phyloP scores from a whole-genome alignment of 2,113 vertebrate species.

The Sinocyclocheilus grahami region DNA sequence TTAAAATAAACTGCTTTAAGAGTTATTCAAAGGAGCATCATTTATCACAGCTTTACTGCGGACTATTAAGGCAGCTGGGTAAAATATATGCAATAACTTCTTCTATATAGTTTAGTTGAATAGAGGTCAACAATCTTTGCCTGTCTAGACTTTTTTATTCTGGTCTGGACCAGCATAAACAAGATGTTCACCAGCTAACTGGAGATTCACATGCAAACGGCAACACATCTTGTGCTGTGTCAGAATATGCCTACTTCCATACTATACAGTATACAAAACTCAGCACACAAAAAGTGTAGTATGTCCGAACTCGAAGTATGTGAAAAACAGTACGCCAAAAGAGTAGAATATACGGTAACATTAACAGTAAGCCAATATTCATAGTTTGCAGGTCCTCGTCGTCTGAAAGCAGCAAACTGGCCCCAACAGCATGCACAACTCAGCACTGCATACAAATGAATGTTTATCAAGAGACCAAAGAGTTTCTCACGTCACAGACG shows the following conservation, averaged over 20 bases:
- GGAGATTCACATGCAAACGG: too few relatives aligned
- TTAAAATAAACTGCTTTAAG: constrained; percentile 13
- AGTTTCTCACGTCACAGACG: constrained; percentile 7
- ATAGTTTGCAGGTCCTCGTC: constrained; percentile 22
- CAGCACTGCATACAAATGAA: constrained; percentile 46
- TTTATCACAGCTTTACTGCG: not conserved
- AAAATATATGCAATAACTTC: not conserved
- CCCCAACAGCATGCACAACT: constrained; percentile 33
- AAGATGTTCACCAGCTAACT: too few relatives aligned
- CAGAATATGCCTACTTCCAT: too few relatives aligned
- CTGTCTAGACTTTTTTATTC: not conserved
- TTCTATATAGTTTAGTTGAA: not conserved
- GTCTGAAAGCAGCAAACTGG: constrained; percentile 37
- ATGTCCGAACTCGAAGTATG: too few relatives aligned
- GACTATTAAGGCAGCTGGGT: not conserved
- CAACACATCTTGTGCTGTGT: too few relatives aligned
- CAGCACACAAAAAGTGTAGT: too few relatives aligned
- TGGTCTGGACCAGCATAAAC: too few relatives aligned
- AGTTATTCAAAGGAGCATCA: constrained; percentile 7
- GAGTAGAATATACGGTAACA: too few relatives aligned
- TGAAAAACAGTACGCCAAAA: too few relatives aligned
- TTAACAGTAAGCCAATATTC: too few relatives aligned
- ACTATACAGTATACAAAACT: too few relatives aligned
- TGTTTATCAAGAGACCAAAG: constrained; percentile 38
- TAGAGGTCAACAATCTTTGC: not conserved